Evolutionary conservation across 2,888 invertebrate species (phyloP).

Genomic region (Amphipoea oculea): DNA sequence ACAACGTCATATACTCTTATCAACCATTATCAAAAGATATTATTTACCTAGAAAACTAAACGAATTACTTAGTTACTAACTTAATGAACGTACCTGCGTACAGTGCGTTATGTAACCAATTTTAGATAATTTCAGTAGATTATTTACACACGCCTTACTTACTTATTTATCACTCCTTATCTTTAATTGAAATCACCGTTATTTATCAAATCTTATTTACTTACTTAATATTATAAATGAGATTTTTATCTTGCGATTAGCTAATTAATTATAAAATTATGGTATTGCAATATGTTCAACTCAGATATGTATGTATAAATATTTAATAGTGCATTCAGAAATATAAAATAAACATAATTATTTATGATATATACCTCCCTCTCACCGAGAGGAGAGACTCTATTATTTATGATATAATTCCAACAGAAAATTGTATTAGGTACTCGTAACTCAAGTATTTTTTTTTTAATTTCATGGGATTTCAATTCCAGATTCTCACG

Average conservation of each 20-base stretch:
- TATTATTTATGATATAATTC: not conserved
- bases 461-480: not conserved
- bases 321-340: not conserved
- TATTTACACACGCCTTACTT: conserved; percentile 11
- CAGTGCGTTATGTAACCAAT: not conserved
- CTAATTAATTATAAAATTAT: not conserved
- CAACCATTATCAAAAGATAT: not conserved
- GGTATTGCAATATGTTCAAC: not conserved
- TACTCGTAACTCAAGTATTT: not conserved
- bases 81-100: not conserved
- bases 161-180: conserved; percentile 6
- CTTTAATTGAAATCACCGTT: conserved; percentile 33
- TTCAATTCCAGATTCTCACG: not conserved
- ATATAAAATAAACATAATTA: not conserved
- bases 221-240: not conserved
- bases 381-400: not conserved
- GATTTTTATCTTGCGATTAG: not conserved
- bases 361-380: not conserved
- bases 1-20: not conserved
- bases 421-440: not conserved
- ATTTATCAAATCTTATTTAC: conserved; percentile 23
- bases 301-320: not conserved
- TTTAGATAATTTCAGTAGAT: conserved; percentile 11
- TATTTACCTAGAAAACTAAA: not conserved
- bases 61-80: not conserved